These are phyloP conservation scores for Gallinago stenura DNA, from an alignment of 2,797 vertebrate species.

Conservation along the genomic window DNA sequence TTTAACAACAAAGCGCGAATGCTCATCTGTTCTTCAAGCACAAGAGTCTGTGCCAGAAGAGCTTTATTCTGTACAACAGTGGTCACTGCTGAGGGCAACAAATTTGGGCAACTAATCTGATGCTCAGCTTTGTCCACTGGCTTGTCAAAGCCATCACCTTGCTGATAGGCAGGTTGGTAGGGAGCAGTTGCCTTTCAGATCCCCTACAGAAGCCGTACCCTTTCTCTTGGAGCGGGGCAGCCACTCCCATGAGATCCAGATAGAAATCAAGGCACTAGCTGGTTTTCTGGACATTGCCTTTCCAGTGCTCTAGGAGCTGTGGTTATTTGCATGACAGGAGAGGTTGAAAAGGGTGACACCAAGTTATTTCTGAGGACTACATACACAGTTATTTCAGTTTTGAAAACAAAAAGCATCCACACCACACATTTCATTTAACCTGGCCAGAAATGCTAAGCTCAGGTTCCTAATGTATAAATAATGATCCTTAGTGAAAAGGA, in stretches of 20 bases:
- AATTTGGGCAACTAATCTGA: background rate
- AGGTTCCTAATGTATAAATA: slow-evolving; percentile 69
- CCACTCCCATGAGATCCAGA: background rate
- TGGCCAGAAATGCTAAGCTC: slow-evolving; percentile 49
- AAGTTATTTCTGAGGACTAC: slow-evolving; percentile 27
- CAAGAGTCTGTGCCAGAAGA: background rate
- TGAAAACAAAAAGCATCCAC: slow-evolving; percentile 40
- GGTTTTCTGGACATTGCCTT: slow-evolving; percentile 9
- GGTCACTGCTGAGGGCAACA: accelerated
- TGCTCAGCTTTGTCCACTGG: background rate
- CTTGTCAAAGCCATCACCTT: background rate
- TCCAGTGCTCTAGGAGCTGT: slow-evolving; percentile 15
- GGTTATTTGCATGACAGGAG: background rate
- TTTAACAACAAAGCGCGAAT: background rate
- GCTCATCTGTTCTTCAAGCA: slow-evolving; percentile 23
- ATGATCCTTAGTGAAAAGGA: slow-evolving; percentile 42
- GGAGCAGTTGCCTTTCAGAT: background rate
- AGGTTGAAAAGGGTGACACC: background rate
- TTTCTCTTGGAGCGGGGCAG: background rate
- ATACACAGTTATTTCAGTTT: slow-evolving; percentile 33
- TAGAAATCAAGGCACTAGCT: background rate
- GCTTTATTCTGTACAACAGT: background rate
- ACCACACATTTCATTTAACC: slow-evolving; percentile 47
- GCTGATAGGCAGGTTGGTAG: background rate
- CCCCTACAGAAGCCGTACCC: background rate